Evolutionary conservation across 2,888 invertebrate species (phyloP).

Genomic region (Sclerodermus sp.): DNA sequence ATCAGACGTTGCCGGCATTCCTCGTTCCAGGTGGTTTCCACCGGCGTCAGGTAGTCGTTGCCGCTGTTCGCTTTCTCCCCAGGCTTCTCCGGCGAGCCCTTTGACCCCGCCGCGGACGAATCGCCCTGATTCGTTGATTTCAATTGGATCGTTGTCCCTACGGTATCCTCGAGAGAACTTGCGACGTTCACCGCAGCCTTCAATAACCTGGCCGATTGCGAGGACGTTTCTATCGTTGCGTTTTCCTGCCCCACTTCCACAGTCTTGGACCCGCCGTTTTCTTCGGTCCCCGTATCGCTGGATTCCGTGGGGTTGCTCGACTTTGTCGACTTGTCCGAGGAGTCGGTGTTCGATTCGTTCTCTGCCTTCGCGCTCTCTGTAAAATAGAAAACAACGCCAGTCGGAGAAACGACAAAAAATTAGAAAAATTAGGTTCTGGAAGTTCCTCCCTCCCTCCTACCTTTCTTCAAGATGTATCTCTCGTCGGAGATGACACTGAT

Average conservation of each 20-base stretch:
- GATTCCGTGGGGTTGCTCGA: constrained; percentile 12
- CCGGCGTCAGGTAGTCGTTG: constrained; percentile 21
- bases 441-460: constrained; percentile 2
- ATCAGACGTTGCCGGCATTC: constrained; percentile 72
- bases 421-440: neutral
- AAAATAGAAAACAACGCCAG: neutral
- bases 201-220: constrained; percentile 61
- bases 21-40: constrained; percentile 62
- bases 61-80: constrained; percentile 1
- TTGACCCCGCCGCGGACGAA: neutral
- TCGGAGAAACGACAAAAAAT: neutral
- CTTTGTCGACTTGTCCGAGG: constrained; percentile 6
- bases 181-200: constrained; percentile 71
- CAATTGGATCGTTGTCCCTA: constrained; percentile 68
- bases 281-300: no score
- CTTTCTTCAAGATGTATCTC: constrained; percentile 48
- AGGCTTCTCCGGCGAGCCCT: neutral
- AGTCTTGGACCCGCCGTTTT: no score
- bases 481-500: constrained; percentile 76
- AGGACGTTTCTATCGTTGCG: constrained; percentile 18
- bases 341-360: constrained; percentile 3
- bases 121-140: constrained; percentile 34
- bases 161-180: constrained; percentile 69
- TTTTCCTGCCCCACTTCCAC: no score
- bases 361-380: neutral